These are phyloP conservation scores for Lordiphosa mommai DNA, from an alignment of 1,140 invertebrate species.

Conservation along the genomic window DNA sequence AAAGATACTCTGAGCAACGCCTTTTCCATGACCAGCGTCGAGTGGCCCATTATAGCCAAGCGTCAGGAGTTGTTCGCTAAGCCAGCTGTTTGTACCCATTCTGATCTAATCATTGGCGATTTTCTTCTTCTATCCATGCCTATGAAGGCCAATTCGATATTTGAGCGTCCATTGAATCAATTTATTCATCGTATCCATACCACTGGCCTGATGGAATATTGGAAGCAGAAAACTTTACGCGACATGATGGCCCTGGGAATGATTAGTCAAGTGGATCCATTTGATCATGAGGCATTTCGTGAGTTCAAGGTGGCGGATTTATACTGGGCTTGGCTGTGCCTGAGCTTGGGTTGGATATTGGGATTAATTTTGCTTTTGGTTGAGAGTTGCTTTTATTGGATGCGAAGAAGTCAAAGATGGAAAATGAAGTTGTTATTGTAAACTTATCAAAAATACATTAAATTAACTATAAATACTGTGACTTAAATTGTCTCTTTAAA, in stretches of 20 bases:
- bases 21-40: background rate
- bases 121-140: conserved; percentile 26
- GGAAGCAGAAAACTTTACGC: conserved; percentile 38
- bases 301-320: conserved; percentile 49
- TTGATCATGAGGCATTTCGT: no score
- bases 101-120: conserved; percentile 8
- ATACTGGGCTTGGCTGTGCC: conserved; percentile 25
- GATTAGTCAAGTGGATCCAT: no score
- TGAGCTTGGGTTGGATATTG: background rate
- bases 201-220: conserved; percentile 23
- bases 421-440: no score
- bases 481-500: conserved; percentile 8
- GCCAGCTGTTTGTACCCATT: conserved; percentile 16
- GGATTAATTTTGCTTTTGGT: background rate
- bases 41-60: conserved; percentile 25
- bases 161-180: conserved; percentile 24
- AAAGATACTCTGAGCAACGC: conserved; percentile 18
- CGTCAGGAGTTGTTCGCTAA: conserved; percentile 36
- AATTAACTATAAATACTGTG: no score
- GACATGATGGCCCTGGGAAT: no score
- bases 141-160: conserved; percentile 50
- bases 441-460: no score
- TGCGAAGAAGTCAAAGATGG: no score
- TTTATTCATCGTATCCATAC: conserved; percentile 24
- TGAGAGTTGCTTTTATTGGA: no score